Base-by-base conservation (phyloP, 2,888 invertebrate species). In the Acanthosepion lycidas region DNA sequence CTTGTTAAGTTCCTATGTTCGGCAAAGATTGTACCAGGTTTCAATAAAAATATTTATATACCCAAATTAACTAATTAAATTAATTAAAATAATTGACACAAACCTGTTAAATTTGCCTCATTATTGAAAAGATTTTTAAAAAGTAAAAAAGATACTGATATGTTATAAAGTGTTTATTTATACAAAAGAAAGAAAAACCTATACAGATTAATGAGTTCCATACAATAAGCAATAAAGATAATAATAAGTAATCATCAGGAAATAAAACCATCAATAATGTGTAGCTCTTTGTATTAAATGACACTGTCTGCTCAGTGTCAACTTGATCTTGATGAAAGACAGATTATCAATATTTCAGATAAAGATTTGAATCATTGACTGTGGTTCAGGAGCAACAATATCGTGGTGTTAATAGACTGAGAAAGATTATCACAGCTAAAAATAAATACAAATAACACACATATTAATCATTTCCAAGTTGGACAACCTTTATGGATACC, bases 261-360 rank as follows among this genome's bases (percentile, higher is more conserved):
- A 78, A 78, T n/a, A 18, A 78, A 78, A 78, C 78, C 28, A 78
- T 78, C n/a, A 78, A 78, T 64, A 64, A 64, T n/a, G 78, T 28
- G 9, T 12, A 78, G 28, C 9, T 78, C n/a, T 78, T n/a, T 78
- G n/a, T 78, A 78, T n/a, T n/a, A 78, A 78, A n/a, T 78, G 78
- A 28, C 78, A n/a, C 78, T 78, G 78, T 78, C 78, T 78, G 78
- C n/a, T n/a, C 9, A 28, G n/a, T 12, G 78, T 78, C 78, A 78
- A 78, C 28, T 59, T 78, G n/a, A 78, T 78, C 78, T 78, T 78
- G 78, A 78, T 78, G 28, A 78, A 78, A n/a, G 78, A 59, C 59
- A 78, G 78, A 78, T 78, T 78, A 78, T 28, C n/a, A 78, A 78
- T 78, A 78, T 78, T 78, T 78, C 78, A 78, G 78, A 78, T 78